Base-by-base conservation (phyloP, 2,113 vertebrate genomes). In the Myrmecophaga tridactyla region DNA sequence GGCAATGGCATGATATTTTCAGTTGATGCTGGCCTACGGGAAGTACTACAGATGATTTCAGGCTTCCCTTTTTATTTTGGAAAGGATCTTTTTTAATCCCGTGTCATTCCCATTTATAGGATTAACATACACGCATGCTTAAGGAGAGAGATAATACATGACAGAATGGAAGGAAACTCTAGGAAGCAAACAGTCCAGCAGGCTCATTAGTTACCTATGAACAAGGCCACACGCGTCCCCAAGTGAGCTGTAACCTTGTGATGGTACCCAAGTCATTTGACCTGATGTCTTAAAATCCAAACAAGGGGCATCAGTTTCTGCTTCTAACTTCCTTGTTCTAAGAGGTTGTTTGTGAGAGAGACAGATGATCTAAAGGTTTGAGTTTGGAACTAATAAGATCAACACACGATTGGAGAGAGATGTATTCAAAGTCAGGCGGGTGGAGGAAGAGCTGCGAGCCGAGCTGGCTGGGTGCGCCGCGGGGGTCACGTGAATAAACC, bases 51-150 rank as follows among this genome's bases (percentile, higher is more conserved):
- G 91, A 86, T 94, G 58, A 89, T 86, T 81, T 86, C 51, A 80
- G 56, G 67, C 53, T 90, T 72, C 23, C 41, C 70, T 94, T 96
- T 96, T 86, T 86, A 73, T 86, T 89, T 94, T 92, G 31, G 92
- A 86, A 96, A 96, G 96, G 89, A 83, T 93, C 83, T 60, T 97
- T 94, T 93, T 89, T 93, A 93, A 93, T 90, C 75, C 62, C 20
- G 75, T 89, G 51, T 80, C 86, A 80, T 86, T 95, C 84, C 73
- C 78, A 91, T 86, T 92, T 90, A 75, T 80, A 92, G 56, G 39
- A 89, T 84, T 77, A 96, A 85, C 77, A 73, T 51, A 73, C 3
- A 86, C 21, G 92, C 86, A 58, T 53, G 60, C 56, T 92, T 81
- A 77, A 77, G 70, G 65, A 81, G 82, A 92, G 36, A 25, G 7